Conservation (phyloP, 2,888 invertebrate genomes). For the Vannuccia rotundouncinata region DNA sequence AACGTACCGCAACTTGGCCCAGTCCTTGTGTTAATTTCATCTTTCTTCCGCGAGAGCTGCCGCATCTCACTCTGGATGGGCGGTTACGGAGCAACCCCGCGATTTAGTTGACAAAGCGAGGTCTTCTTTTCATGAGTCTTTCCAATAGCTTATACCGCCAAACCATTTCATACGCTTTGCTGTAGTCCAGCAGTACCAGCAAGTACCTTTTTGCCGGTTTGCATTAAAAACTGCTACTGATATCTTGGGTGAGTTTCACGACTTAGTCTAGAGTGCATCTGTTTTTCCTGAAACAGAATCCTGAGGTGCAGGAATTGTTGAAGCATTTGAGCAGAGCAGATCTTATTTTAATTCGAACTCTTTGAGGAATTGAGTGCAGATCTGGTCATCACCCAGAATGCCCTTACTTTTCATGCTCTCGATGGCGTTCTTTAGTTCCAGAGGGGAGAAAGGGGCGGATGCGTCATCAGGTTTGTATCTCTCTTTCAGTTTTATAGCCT, state of each 20-base stretch:
- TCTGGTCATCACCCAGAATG: neutral
- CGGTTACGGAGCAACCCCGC: neutral
- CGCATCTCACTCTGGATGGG: neutral
- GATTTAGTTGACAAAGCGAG: neutral
- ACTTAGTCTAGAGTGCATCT: neutral
- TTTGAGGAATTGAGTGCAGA: neutral
- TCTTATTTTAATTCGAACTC: neutral
- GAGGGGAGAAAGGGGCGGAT: neutral
- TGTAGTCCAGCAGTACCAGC: neutral
- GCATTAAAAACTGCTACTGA: neutral
- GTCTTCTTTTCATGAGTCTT: neutral
- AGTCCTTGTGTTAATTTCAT: neutral
- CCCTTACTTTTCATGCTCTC: neutral
- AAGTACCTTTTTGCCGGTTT: neutral
- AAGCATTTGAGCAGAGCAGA: neutral
- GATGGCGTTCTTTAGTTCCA: neutral
- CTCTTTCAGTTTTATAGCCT: neutral
- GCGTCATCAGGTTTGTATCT: neutral
- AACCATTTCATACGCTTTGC: neutral
- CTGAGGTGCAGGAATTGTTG: neutral
- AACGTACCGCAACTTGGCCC: neutral
- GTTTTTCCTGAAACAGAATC: neutral
- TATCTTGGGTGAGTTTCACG: neutral
- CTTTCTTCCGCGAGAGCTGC: neutral
- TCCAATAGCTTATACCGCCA: neutral